Evolutionary conservation across 2,113 vertebrate genomes (phyloP), one percentile per base, ranked within the genome.

Genomic region (Microcebus lehilahytsara): DNA sequence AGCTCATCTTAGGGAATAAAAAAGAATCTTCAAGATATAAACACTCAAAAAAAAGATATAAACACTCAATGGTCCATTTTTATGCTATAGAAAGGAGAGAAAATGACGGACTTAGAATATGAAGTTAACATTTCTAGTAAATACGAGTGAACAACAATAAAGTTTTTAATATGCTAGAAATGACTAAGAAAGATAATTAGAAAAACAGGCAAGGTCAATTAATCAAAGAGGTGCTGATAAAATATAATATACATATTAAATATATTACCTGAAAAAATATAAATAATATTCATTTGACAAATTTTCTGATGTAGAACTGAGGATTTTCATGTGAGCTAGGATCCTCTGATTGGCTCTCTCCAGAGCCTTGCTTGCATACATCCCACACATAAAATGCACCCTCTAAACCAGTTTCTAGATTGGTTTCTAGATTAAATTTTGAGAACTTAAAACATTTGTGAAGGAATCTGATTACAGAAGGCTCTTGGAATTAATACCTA

Each of bases 101-200:
- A 96, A 89, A 79, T 32, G 49, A 77, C 78, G 58, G 17, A 72
- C 51, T 80, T 71, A 80, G 62, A 93, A 49, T 81, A 85, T 5
- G 9, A 95, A 93, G 46, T 72, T 89, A 83, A 77, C 19, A 95
- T 62, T 95, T 88, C 46, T 91, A 90, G 30, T 93, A 87, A 91
- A 85, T 67, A 72, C 16, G 34, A 89, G 60, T 77, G 32, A 85
- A 23, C 23, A 85, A 37, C 17, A 94, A 67, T 79, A 53, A 85
- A 84, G 8, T 34, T 96, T 95, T 96, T 78, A 95, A 96, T 89
- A 71, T 0, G 77, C 12, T 91, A 89, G 11, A 58, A 20, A 64
- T 83, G 37, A 94, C 9, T 58, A 66, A n/a, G 17, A 83, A 94
- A 77, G 40, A 67, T 81, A 96, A 92, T 96, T 85, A 93, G 72